Base-by-base conservation (phyloP, 1,140 invertebrate genomes). In the Hycleus phaleratus region DNA sequence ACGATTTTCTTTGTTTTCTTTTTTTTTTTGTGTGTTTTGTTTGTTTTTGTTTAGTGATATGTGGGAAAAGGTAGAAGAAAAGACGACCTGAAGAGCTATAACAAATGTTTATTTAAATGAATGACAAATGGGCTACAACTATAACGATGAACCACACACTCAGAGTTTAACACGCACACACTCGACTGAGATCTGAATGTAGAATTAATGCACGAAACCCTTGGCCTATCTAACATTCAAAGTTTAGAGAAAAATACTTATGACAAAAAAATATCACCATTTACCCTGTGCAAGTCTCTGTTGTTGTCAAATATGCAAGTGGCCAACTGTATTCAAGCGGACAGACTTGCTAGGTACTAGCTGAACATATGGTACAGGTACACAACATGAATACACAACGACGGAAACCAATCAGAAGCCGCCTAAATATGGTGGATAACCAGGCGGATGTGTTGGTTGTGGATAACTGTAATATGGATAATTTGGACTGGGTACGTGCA, bases 401-500 rank as follows among this genome's bases (percentile, higher is more conserved):
- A 72, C 63, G 65, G 69, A 71, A 70, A 72, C 68, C 70, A 68
- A 79, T 80, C 77, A 82, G 71, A 81, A 82, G 56, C 77, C 76
- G 63, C 79, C 79, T 66, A 79, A 73, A 49, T 77, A 75, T 7
- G 77, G 73, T 58, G 77, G 77, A 50, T 74, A 72, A 53, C 75
- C 70, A 51, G 77, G 75, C 49, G 76, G 74, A 65, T 77, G 75
- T 58, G 73, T 70, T 18, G 76, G 72, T 66, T 72, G 71, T 26
- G 71, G 71, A 61, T 73, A 73, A 68, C 68, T 67, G 60, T 73
- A 73, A 62, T 80, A 80, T 5, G 78, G 77, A 69, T 80, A 80
- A 59, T 79, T 79, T 12, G 79, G 79, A 61, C 75, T 77, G 52
- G 79, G 78, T 63, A 81, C 71, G 60, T 80, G 78, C 56, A 80